Base-by-base conservation (phyloP, 2,113 vertebrate species). In the Eclectus roratus region DNA sequence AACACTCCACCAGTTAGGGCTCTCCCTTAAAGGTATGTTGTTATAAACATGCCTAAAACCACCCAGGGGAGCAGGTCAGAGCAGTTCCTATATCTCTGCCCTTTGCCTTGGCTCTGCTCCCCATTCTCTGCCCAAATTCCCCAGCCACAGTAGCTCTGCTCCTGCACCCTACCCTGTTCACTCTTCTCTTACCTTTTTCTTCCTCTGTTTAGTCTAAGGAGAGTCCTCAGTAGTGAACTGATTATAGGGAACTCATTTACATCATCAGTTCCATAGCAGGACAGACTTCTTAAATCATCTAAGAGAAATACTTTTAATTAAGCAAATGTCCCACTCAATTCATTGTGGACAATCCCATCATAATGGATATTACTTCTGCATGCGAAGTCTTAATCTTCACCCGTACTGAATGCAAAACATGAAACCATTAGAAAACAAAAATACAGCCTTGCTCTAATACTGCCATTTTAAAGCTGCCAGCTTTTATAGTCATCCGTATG, bases 291-390 rank as follows among this genome's bases (percentile, higher is more conserved):
- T 84, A 92, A 91, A 94, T 95, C 35, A 94, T 84, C 76, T 52
- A 92, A 95, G 92, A 96, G 68, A 95, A 96, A 96, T 93, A 92
- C 72, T 91, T 95, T 95, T 93, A 96, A 96, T 96, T 96, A 96
- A 94, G 61, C 44, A 88, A 92, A 86, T 81, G 85, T 91, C 92
- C 69, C 71, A 80, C 80, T 84, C 69, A 74, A 60, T 91, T 96
- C 37, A 4, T 83, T 86, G 69, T 69, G 69, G 88, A 94, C 94
- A 92, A 39, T 72, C 47, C 74, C 49, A 87, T 95, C 80, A 92
- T 91, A 91, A 87, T 50, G 66, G 70, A 74, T 94, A 89, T 87
- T 93, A 50, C 70, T 87, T 89, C 66, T 94, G 86, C 53, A 58
- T 92, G 80, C 31, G 82, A 94, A 94, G 93, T 82, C 86, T 96